Percentiles rank a stretch among this genome's conserved stretches.
phyloP scores from a whole-genome alignment of 2,888 invertebrate species.

The Sicus ferrugineus region DNA sequence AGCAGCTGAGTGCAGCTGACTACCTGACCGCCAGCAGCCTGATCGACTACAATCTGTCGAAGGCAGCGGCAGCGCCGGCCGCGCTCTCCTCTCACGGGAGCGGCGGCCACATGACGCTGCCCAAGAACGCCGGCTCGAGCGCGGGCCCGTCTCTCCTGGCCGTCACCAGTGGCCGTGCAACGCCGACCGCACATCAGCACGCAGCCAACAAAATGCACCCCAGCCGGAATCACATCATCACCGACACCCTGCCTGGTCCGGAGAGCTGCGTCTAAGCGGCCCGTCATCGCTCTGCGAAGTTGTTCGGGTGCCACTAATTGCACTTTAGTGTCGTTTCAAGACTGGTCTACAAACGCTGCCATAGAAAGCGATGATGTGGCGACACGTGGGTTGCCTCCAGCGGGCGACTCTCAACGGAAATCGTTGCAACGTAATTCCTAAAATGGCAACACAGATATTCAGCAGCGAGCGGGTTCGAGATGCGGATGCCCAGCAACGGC shows the following conservation, averaged over 20 bases:
- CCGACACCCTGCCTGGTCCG: constrained; percentile 85
- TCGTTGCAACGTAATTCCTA: constrained; percentile 10
- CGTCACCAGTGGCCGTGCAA: constrained; percentile 39
- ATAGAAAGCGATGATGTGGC: neutral
- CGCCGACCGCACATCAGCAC: constrained; percentile 40
- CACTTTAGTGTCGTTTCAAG: neutral
- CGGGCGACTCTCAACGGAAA: neutral
- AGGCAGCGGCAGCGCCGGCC: constrained; percentile 46
- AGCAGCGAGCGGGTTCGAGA: too few species aligned
- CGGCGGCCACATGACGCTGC: constrained; percentile 55
- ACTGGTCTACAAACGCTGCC: neutral
- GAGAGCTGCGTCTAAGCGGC: constrained; percentile 82
- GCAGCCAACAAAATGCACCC: constrained; percentile 64
- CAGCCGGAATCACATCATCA: constrained; percentile 78
- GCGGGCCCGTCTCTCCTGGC: constrained; percentile 41
- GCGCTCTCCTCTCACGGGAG: neutral
- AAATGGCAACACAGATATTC: neutral
- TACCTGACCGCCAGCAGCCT: constrained; percentile 61
- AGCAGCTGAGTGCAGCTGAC: constrained; percentile 60
- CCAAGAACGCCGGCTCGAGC: constrained; percentile 53
- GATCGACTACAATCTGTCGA: constrained; percentile 61
- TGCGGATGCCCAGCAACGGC: neutral
- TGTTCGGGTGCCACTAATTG: neutral
- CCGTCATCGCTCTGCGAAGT: neutral
- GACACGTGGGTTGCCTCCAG: neutral